Evolutionary conservation across 2,113 vertebrate genomes (phyloP).

Genomic region (Tachycineta bicolor): DNA sequence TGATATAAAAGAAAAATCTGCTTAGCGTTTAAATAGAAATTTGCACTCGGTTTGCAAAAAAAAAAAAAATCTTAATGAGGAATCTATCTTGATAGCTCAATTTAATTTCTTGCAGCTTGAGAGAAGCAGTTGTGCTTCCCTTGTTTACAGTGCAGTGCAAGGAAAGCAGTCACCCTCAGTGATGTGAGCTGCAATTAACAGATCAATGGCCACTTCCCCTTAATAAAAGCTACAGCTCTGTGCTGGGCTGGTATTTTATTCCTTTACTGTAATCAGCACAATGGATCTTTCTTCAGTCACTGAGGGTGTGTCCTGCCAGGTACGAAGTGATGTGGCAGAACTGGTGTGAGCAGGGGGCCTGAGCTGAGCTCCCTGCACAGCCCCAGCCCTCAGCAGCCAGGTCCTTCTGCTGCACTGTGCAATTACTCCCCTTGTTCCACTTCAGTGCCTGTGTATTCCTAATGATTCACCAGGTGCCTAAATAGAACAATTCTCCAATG

Average conservation of each 20-base stretch:
- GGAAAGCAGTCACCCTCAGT: background rate
- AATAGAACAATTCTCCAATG: conserved; percentile 52
- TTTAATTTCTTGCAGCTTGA: background rate
- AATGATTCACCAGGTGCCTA: conserved; percentile 48
- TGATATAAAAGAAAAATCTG: background rate
- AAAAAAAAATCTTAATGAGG: background rate
- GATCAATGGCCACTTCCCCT: conserved; percentile 25
- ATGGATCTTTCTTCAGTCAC: background rate
- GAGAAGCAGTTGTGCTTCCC: background rate
- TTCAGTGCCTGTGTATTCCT: conserved; percentile 1
- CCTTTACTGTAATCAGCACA: background rate
- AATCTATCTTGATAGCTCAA: conserved; percentile 23
- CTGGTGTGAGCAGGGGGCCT: background rate
- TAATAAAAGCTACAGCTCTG: background rate
- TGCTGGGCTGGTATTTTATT: background rate
- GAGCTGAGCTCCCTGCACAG: background rate
- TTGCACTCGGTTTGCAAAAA: background rate
- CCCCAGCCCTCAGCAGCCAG: background rate
- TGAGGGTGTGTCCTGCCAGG: background rate
- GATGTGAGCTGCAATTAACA: conserved; percentile 34
- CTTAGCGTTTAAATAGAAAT: background rate
- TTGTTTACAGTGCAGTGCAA: conserved; percentile 9
- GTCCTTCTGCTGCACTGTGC: conserved; percentile 29
- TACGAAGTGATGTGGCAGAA: background rate
- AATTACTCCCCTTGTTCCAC: conserved; percentile 50